phyloP scores from a whole-genome alignment of 2,888 invertebrate genomes.

The Noctua fimbriata region DNA sequence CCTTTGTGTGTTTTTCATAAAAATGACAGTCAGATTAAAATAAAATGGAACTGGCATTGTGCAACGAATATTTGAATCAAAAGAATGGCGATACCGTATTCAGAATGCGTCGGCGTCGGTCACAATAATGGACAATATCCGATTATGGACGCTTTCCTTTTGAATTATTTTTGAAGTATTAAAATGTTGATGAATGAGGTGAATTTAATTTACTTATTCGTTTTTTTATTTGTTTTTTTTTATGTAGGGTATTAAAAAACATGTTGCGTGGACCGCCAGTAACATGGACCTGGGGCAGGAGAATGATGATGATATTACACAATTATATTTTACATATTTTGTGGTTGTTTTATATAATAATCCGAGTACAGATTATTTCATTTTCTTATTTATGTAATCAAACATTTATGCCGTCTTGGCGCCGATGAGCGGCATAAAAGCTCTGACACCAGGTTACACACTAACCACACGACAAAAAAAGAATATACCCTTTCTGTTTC shows the following conservation, averaged over 20 bases:
- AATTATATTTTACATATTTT: no score
- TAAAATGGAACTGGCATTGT: conserved; percentile 12
- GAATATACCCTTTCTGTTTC: neutral
- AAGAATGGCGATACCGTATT: conserved; percentile 38
- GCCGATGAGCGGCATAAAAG: no score
- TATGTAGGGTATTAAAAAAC: neutral
- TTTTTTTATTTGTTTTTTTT: neutral
- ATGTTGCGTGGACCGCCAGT: neutral
- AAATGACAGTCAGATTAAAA: neutral
- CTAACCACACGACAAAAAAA: no score
- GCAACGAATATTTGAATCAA: conserved; percentile 27
- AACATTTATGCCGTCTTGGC: no score
- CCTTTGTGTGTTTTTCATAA: neutral
- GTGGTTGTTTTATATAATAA: no score
- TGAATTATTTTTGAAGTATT: conserved; percentile 24
- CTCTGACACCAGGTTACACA: no score
- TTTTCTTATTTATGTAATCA: no score
- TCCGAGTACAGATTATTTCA: no score
- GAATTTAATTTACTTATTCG: neutral
- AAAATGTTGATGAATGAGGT: conserved; percentile 10
- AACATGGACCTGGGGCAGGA: no score
- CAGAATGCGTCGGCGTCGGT: conserved; percentile 6
- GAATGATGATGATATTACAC: no score
- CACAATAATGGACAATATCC: conserved; percentile 27
- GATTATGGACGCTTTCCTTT: conserved; percentile 37